phyloP scores from a whole-genome alignment of 1,140 invertebrate genomes.

The Lepidurus arcticus region DNA sequence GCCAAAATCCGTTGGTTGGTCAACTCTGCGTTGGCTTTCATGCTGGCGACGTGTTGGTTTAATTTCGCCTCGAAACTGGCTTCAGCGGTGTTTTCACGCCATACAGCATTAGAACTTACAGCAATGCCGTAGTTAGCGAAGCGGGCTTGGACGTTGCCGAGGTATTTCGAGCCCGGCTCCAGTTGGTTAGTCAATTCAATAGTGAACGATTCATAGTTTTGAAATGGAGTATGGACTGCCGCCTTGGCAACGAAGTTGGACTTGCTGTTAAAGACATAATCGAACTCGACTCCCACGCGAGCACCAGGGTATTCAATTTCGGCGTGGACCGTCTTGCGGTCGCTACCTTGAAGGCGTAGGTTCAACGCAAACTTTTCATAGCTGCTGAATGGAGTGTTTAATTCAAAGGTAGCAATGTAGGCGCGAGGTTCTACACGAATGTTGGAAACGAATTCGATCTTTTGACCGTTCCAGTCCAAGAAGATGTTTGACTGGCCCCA shows the following conservation, averaged over 20 bases:
- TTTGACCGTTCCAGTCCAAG: conserved; percentile 38
- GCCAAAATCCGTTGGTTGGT: conserved; percentile 36
- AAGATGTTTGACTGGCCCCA: conserved; percentile 34
- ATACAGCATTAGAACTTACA: conserved; percentile 36
- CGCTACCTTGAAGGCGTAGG: conserved; percentile 37
- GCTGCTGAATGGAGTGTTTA: conserved; percentile 38
- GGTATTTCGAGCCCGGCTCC: conserved; percentile 32
- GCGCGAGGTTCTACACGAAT: conserved; percentile 31
- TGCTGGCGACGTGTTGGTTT: conserved; percentile 32
- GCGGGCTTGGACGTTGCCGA: conserved; percentile 36
- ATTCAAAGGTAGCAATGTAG: conserved; percentile 32
- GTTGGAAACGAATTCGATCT: conserved; percentile 35
- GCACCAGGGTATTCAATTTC: conserved; percentile 38
- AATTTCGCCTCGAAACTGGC: conserved; percentile 36
- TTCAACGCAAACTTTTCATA: conserved; percentile 37
- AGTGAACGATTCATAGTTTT: conserved; percentile 31
- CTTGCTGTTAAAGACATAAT: conserved; percentile 38
- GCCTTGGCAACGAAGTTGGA: conserved; percentile 38
- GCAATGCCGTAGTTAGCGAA: conserved; percentile 35
- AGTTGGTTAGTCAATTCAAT: conserved; percentile 34
- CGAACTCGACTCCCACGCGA: conserved; percentile 37
- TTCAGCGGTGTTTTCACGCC: conserved; percentile 25
- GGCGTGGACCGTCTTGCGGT: conserved; percentile 39
- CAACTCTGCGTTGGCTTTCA: conserved; percentile 34
- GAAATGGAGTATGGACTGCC: conserved; percentile 34